Base-by-base conservation (phyloP, 2,797 vertebrate genomes). In the Helicolenus hilgendorfi region DNA sequence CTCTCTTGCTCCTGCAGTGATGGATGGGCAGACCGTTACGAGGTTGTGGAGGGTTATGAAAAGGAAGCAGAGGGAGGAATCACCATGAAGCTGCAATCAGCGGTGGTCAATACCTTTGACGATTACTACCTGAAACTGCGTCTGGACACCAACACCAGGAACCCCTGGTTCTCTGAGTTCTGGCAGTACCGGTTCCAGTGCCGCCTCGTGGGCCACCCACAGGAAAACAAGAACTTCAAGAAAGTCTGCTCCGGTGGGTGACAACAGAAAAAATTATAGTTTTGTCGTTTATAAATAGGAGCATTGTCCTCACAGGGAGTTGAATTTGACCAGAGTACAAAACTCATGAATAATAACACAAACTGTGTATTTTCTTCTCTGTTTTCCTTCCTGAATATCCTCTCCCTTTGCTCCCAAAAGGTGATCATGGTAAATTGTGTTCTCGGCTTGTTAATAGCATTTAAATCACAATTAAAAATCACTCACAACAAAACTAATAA, bases 121-220 rank as follows among this genome's bases (percentile, higher is more conserved):
- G 98, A 99, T 83, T 99, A 99, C 94, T 99, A 98, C 95, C 97
- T 99, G 93, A 99, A 98, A 92, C 97, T 99, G 86, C 98, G 96
- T 1, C 95, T 99, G 94, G 98, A 98, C 88, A 98, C 97, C 70
- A 99, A 99, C 93, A 98, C 94, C 0, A 98, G 99, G 86, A 99
- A 99, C 93, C 99, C 99, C 0, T 99, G 99, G 99, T 99, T 99
- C 68, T 86, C 98, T 0, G 99, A 99, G 94, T 99, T 99, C 96
- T 99, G 99, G 99, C 99, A 99, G 94, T 98, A 99, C 87, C 98
- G 98, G 4, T 99, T 99, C 94, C 99, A 99, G 94, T 99, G 99
- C 83, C 98, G 98, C 64, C 97, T 99, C 31, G 97, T 97, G 0
- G 99, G 98, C n/a, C 98, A 99, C 74, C 96, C 98, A 0, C 97